Evolutionary conservation across 2,888 invertebrate genomes (phyloP), one percentile per base, ranked within the genome.

Genomic region (Hedychridium roseum): DNA sequence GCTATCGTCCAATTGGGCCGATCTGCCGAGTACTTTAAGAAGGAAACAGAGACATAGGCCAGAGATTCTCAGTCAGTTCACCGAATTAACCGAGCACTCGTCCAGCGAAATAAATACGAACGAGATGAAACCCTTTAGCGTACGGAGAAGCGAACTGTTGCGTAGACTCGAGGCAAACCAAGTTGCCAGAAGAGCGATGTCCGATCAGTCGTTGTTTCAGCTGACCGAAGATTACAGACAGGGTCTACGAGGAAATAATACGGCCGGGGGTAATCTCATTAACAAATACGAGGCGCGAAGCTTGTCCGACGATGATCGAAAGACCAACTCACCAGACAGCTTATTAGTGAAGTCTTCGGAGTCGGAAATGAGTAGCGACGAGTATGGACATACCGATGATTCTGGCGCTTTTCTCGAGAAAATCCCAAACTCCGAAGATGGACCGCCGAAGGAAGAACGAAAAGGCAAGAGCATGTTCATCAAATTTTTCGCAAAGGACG

Each of bases 351-450:
- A 76, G 31, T 78, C 78, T 1, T 79, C 79, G 14, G 79, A 77
- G 46, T 78, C 79, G 1, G 76, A 74, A 2, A 58, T 75, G 28
- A 75, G 78, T 44, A 79, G 79, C 50, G 80, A 79, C 56, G 79
- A 79, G 20, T 70, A 85, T 83, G 74, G 87, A 80, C 63, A 86
- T 85, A 76, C 75, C 1, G 76, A 76, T 43, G 78, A 74, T 38
- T 79, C 79, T 1, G 76, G 74, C 2, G 78, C 76, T 3, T 73
- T 74, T 42, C 44, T 71, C 74, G 82, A 83, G 79, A 84, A 80
- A 79, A 82, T 71, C 60, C 82, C 70, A 41, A 80, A 66, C 15
- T 59, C 67, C 31, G 74, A 75, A 1, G 61, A 60, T 11, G 52
- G 46, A 1, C 30, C 59, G n/a, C n/a, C n/a, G n/a, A n/a, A n/a